Base-by-base conservation (phyloP, 2,888 invertebrate species). In the Malacosoma neustria region DNA sequence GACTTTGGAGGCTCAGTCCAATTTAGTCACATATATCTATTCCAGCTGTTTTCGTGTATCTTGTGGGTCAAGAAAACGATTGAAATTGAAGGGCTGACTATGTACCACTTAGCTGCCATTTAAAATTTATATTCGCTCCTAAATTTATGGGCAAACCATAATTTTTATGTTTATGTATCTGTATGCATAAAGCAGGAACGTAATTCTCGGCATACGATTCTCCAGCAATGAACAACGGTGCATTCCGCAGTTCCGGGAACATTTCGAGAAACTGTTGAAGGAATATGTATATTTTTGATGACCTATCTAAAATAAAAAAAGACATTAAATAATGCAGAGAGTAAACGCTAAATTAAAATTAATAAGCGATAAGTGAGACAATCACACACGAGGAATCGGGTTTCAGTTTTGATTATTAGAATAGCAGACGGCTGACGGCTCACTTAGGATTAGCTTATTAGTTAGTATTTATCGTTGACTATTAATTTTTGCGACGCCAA, bases 151-250 rank as follows among this genome's bases (percentile, higher is more conserved):
- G 52, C 4, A 54, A 15, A 0, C 30, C 29, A 1, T 48, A 36
- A 0, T 52, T 42, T 5, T 42, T 55, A 3, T 53, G 42, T 13
- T 49, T 45, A 29, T 84, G 71, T n/a, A 75, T 60, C 33, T 66
- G 57, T 13, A 65, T 55, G 0, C 84, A 87, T 11, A 91, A 60
- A 0, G 88, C 87, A 0, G 89, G 74, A 2, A 76, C 70, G 42
- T 76, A 75, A 47, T 80, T 79, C 41, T 89, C 89, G 1, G 85
- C 88, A 49, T 88, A 89, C 0, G 88, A 88, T 65, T 89, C 87
- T 9, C 90, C 90, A 2, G 87, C 84, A 0, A 89, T 64, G 51
- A 87, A 90, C 43, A 91, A 84, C 1, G 88, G 88, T 39, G 85
- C 85, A 9, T 46, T 35, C 43, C 72, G 68, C 11, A 87, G 57